Base-by-base conservation (phyloP, 2,113 vertebrate genomes). In the Edolisoma coerulescens region DNA sequence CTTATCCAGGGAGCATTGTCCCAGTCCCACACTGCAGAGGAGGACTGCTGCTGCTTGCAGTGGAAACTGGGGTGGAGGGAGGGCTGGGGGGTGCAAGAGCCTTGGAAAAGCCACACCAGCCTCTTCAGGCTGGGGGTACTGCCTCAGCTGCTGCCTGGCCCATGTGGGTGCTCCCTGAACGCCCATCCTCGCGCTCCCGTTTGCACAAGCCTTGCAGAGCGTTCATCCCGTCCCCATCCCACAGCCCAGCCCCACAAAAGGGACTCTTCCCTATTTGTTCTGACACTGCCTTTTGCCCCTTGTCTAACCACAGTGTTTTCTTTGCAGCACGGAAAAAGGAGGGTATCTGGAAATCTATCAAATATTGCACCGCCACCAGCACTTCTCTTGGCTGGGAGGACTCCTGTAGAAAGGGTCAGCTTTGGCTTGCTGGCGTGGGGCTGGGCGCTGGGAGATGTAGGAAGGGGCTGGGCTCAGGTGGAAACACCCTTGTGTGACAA, bases 61-160 rank as follows among this genome's bases (percentile, higher is more conserved):
- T 96, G 96, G 89, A 56, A 90, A 83, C 89, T 86, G 83, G 91
- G 60, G 82, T 97, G 97, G 97, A 98, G 97, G 95, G 95, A 49
- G 84, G 92, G 97, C 88, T 97, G 97, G 81, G 95, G 44, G 47
- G 5, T 47, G 53, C 45, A 27, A 45, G 69, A 71, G 50, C 78
- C 50, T 70, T 45, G 63, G 67, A 49, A 88, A 83, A 80, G 12
- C 49, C 47, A 11, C 33, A 23, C 9, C 0, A 0, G 42, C 35
- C 45, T 83, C 69, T 53, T 33, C 80, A 77, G 57, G 53, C 44
- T 0, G 0, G 53, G 56, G 45, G 4, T 6, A 0, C 54, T 80
- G 59, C 63, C 54, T 68, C 89, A 89, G 86, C n/a, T 68, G 75
- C 96, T 67, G 78, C 65, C 75, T 60, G 70, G 33, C 50, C 47